phyloP scores from a whole-genome alignment of 2,113 vertebrate genomes.

The Tragelaphus buxtoni region DNA sequence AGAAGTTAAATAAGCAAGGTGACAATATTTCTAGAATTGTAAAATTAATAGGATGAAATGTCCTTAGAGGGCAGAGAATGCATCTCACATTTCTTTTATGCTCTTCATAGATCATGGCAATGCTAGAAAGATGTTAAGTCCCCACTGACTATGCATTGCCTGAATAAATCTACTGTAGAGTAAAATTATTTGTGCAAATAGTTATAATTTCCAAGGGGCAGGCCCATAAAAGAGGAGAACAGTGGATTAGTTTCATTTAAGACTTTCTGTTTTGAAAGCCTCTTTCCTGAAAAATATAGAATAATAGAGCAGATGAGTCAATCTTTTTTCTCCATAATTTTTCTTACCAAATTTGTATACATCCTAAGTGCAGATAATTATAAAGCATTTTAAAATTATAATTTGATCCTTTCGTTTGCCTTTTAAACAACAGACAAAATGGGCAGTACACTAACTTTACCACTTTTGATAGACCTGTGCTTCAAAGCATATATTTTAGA shows the following conservation, averaged over 20 bases:
- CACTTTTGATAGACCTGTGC: not conserved
- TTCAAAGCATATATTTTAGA: not conserved
- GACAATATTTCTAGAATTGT: conserved; percentile 34
- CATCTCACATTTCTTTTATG: conserved; percentile 1
- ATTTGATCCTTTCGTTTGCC: not conserved
- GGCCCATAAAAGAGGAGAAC: not conserved
- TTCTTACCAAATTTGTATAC: not conserved
- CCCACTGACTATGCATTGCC: not conserved
- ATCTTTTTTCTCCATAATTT: not conserved
- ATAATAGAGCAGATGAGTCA: not conserved
- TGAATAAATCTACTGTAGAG: not conserved
- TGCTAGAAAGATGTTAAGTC: not conserved
- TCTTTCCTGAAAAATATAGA: conserved; percentile 26
- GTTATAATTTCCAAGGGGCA: not conserved
- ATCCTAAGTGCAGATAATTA: not conserved
- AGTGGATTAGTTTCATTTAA: not conserved
- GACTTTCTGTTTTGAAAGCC: conserved; percentile 13
- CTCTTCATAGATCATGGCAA: not conserved
- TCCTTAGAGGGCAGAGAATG: not conserved
- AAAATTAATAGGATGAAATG: not conserved
- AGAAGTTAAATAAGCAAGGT: not conserved
- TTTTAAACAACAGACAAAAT: not conserved
- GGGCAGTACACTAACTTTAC: not conserved
- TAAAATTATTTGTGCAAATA: not conserved
- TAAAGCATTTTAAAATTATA: not conserved